Evolutionary conservation across 1,140 invertebrate genomes (phyloP), one percentile per base, ranked within the genome.

Genomic region (Bilobella aurantiaca): DNA sequence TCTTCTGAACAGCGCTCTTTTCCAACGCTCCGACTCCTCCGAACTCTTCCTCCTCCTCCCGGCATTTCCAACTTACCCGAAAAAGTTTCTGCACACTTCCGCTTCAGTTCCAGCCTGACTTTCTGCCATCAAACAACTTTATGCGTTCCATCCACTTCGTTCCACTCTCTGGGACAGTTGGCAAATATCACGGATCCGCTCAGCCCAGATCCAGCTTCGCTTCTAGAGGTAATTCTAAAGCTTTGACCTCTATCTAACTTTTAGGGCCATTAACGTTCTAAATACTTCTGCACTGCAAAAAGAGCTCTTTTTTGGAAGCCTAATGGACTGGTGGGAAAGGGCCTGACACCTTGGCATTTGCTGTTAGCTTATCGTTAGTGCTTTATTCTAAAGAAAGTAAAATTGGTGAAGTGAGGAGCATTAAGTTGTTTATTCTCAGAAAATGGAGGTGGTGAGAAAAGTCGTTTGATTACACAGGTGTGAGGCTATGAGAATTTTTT

Each of bases 401-500:
- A 42, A 12, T 42, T 8, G 37, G 37, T 8, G 37, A 42, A 42
- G 37, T n/a, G 37, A 12, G 37, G n/a, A 42, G 8, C n/a, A n/a
- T 23, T 18, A 53, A 23, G 49, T 23, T 53, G 49, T 53, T 23
- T 53, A 53, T 42, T 42, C 49, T 12, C 23, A 23, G 25, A 5
- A 53, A 23, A 53, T 53, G 49, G 8, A 23, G 25, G 49, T 53
- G 49, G 49, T 53, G 49, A 53, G 49, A 53, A 53, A 53, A 53
- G 12, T 53, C 14, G 12, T 53, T 23, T 53, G 49, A 53, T 53
- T 53, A 53, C 49, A 53, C 49, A 53, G 49, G 49, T 53, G 49
- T 23, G 14, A 53, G 5, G 25, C 23, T 23, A 5, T 5, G 49
- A 23, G 23, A 14, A 23, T 8, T 53, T 12, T 5, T 18, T 53